Percentiles rank a stretch among this genome's conserved stretches.
Evolutionary conservation across 2,888 invertebrate genomes (phyloP).

Genomic region (Brachylomia viminalis): DNA sequence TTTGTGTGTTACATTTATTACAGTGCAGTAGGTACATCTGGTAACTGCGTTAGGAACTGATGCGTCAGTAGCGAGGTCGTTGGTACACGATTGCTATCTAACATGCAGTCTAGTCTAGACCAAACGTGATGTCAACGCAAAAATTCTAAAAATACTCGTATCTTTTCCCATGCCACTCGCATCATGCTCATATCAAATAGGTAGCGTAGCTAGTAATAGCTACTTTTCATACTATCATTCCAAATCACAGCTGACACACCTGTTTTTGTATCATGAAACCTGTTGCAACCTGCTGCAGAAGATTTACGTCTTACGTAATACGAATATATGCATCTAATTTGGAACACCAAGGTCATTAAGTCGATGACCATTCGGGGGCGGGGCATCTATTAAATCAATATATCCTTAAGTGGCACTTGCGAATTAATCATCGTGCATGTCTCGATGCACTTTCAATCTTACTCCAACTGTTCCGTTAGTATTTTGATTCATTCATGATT

Average conservation of each 20-base stretch:
- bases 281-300: constrained; percentile 85
- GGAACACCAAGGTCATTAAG: constrained; percentile 79
- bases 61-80: constrained; percentile 72
- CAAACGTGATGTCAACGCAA: constrained; percentile 71
- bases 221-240: constrained; percentile 68
- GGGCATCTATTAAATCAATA: constrained; percentile 82
- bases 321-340: constrained; percentile 82
- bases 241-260: constrained; percentile 78
- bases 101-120: constrained; percentile 72
- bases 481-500: constrained; percentile 79
- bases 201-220: constrained; percentile 31
- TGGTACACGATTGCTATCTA: constrained; percentile 71
- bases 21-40: constrained; percentile 66
- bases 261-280: constrained; percentile 78
- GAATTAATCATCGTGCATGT: constrained; percentile 84
- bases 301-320: constrained; percentile 80
- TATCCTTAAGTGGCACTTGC: constrained; percentile 83
- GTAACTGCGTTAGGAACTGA: constrained; percentile 67
- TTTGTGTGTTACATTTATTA: constrained; percentile 49
- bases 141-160: constrained; percentile 66
- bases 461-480: constrained; percentile 75
- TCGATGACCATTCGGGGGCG: constrained; percentile 81
- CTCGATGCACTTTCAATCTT: constrained; percentile 87
- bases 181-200: constrained; percentile 60
- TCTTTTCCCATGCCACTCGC: constrained; percentile 70